Evolutionary conservation across 2,888 invertebrate genomes (phyloP).

Genomic region (Dasypolia templi): DNA sequence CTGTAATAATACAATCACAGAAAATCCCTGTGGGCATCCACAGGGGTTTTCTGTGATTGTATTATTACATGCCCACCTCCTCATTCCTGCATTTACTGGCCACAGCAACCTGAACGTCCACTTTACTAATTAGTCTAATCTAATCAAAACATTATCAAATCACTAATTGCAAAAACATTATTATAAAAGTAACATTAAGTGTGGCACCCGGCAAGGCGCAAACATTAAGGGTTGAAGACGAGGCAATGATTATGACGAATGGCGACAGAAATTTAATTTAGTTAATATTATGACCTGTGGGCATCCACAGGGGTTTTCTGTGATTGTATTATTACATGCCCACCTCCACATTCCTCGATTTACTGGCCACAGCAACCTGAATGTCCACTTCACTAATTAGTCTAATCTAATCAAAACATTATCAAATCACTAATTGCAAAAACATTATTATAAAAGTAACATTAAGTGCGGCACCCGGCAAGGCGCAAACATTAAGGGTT

Average conservation of each 20-base stretch:
- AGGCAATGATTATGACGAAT: slow-evolving; percentile 73
- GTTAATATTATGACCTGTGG: slow-evolving; percentile 47
- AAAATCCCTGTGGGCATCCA: neutral
- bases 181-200: slow-evolving; percentile 42
- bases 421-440: slow-evolving; percentile 33
- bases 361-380: neutral
- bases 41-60: too few relatives aligned
- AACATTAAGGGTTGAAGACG: slow-evolving; percentile 59
- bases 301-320: too few relatives aligned
- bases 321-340: too few relatives aligned
- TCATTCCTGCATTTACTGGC: too few relatives aligned
- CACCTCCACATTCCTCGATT: too few relatives aligned
- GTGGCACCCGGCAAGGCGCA: slow-evolving; percentile 22
- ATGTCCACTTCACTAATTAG: neutral
- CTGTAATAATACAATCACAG: too few relatives aligned
- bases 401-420: slow-evolving; percentile 14
- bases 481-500: slow-evolving; percentile 50
- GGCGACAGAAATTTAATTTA: slow-evolving; percentile 68
- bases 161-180: slow-evolving; percentile 36
- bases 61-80: too few relatives aligned
- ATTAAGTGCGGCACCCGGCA: slow-evolving; percentile 25
- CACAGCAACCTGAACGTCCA: neutral
- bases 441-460: slow-evolving; percentile 41
- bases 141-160: slow-evolving; percentile 17
- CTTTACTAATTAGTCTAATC: slow-evolving; percentile 1